Evolutionary conservation across 2,797 vertebrate species (phyloP).

Genomic region (Mormyrops attenuatus): DNA sequence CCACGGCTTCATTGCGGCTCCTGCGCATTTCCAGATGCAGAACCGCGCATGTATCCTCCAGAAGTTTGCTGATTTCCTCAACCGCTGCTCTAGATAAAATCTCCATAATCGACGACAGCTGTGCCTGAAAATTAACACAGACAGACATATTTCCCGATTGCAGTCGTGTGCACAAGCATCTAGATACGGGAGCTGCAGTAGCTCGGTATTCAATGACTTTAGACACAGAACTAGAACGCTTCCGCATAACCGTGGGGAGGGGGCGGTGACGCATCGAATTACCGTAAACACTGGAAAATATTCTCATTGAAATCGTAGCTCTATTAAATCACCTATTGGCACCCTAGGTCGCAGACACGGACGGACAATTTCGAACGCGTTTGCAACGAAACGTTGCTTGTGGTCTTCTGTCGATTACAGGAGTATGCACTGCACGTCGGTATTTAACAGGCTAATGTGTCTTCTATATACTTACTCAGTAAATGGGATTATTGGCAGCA

Average conservation of each 20-base stretch:
- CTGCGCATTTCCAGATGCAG: background rate
- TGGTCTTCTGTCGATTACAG: background rate
- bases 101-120: conserved; percentile 16
- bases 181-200: background rate
- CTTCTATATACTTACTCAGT: background rate
- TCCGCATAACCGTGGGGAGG: background rate
- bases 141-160: background rate
- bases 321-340: background rate
- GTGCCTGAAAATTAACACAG: conserved; percentile 11
- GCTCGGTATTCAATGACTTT: background rate
- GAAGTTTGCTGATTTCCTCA: conserved; percentile 15
- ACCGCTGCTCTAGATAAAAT: conserved; percentile 8
- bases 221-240: background rate
- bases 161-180: background rate
- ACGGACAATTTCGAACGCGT: background rate
- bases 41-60: conserved; percentile 13
- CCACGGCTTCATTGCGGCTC: background rate
- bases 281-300: conserved; percentile 7
- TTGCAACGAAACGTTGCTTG: background rate
- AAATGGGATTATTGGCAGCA: background rate
- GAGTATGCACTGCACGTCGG: background rate
- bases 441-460: background rate
- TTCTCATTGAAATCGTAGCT: background rate
- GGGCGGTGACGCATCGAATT: background rate
- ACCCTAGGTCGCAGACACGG: background rate